phyloP scores from a whole-genome alignment of 2,113 vertebrate genomes.

The Callipepla californica region DNA sequence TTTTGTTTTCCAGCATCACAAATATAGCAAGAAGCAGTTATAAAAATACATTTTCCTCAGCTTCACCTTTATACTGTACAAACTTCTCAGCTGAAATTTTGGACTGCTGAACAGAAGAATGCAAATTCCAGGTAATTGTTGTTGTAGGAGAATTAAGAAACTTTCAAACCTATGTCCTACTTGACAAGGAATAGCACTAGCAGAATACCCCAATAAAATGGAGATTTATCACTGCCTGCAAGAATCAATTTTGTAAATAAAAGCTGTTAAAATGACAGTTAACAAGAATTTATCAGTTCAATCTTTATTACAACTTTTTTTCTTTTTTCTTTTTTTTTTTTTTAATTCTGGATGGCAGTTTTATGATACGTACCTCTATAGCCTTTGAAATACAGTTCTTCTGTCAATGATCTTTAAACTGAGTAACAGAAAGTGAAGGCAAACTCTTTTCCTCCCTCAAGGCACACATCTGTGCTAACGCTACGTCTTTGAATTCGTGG shows the following conservation, averaged over 20 bases:
- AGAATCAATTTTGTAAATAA: neutral
- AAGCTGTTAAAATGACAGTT: neutral
- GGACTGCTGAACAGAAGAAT: neutral
- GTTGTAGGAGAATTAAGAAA: neutral
- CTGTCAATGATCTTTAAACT: neutral
- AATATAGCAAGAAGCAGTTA: neutral
- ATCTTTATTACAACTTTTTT: neutral
- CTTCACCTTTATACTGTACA: neutral
- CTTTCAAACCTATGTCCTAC: neutral
- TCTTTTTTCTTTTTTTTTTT: neutral
- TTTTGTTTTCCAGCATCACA: neutral
- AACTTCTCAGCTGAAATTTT: neutral
- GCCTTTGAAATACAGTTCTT: neutral
- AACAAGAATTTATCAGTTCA: neutral
- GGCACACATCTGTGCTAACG: neutral
- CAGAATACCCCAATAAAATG: neutral
- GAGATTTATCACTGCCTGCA: neutral
- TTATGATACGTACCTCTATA: neutral
- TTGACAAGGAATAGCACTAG: neutral
- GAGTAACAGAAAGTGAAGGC: neutral
- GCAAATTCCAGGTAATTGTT: neutral
- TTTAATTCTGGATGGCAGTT: neutral
- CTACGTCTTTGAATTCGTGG: neutral
- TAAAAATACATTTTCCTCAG: neutral
- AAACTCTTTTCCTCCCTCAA: neutral